Evolutionary conservation across 2,797 vertebrate genomes (phyloP), one percentile per base, ranked within the genome.

Genomic region (Chelon auratus): DNA sequence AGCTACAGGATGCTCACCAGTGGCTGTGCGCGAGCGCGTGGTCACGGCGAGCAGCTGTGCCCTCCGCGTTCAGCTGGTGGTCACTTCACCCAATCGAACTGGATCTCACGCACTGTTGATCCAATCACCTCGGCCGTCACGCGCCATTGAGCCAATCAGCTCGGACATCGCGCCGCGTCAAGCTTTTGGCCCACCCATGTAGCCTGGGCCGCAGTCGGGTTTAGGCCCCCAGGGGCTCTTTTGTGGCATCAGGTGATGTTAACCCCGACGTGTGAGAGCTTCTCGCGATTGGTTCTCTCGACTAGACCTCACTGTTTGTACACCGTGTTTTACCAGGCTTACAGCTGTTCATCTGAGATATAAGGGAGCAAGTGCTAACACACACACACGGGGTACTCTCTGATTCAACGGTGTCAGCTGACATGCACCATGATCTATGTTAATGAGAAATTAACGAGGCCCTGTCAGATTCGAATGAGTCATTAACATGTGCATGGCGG

Each of bases 111-210:
- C 84, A 71, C 84, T 62, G 84, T 80, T 86, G 90, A 83, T 86
- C 88, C 91, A 89, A 91, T 90, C 88, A 84, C 77, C 73, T 73
- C 13, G 54, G 85, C 51, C 62, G 77, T 68, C 78, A 85, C 53
- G 68, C 79, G 30, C 76, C 84, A 84, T 88, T 82, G 91, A 90
- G 69, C 83, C 83, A 87, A 88, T 90, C 83, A 80, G 83, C 68
- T 62, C 22, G 58, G 60, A 82, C 73, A 61, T 36, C 1, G 60
- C 69, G 60, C 54, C 67, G 63, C 18, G 65, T 52, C 30, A 39
- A 47, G 80, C 63, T 70, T 26, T 63, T 53, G 66, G 80, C 77
- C 64, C 83, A 48, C 62, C 74, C 61, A 56, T 36, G 54, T 67
- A 51, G 68, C 58, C 1, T 50, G 68, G 71, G 65, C 71, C 6